phyloP scores from a whole-genome alignment of 2,797 vertebrate genomes.

The Triplophysa bombifrons region DNA sequence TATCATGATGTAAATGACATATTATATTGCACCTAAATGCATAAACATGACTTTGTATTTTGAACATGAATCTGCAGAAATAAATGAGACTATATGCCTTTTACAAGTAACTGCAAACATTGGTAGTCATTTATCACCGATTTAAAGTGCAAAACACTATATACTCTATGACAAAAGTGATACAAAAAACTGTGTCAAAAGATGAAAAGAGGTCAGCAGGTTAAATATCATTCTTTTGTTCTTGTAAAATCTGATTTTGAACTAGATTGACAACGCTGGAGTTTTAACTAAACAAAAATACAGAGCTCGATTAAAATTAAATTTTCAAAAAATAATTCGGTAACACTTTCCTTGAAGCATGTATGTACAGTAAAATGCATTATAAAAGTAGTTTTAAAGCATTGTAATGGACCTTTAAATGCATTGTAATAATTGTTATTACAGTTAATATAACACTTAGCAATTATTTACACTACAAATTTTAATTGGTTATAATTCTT shows the following conservation, averaged over 20 bases:
- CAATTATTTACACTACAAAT: no score
- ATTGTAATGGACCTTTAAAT: no score
- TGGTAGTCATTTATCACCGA: slow-evolving; percentile 4
- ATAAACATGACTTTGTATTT: slow-evolving; percentile 53
- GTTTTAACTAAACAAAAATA: neutral
- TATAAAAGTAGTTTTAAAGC: no score
- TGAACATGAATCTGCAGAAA: slow-evolving; percentile 51
- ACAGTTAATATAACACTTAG: no score
- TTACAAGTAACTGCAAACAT: slow-evolving; percentile 38
- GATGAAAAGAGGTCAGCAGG: neutral
- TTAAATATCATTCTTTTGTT: no score
- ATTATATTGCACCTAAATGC: slow-evolving; percentile 45
- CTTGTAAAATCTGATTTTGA: no score
- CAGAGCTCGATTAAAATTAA: neutral
- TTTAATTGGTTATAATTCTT: no score
- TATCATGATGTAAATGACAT: slow-evolving; percentile 47
- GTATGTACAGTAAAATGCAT: no score
- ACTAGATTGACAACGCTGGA: neutral
- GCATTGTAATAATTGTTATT: no score
- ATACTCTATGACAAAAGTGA: neutral
- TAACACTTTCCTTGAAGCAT: no score
- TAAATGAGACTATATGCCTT: slow-evolving; percentile 46
- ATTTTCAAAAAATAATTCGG: no score
- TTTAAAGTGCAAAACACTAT: slow-evolving; percentile 8
- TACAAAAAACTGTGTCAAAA: neutral